Evolutionary conservation across 2,113 vertebrate genomes (phyloP), one percentile per base, ranked within the genome.

Genomic region (Pseudolaguvia tuberculata): DNA sequence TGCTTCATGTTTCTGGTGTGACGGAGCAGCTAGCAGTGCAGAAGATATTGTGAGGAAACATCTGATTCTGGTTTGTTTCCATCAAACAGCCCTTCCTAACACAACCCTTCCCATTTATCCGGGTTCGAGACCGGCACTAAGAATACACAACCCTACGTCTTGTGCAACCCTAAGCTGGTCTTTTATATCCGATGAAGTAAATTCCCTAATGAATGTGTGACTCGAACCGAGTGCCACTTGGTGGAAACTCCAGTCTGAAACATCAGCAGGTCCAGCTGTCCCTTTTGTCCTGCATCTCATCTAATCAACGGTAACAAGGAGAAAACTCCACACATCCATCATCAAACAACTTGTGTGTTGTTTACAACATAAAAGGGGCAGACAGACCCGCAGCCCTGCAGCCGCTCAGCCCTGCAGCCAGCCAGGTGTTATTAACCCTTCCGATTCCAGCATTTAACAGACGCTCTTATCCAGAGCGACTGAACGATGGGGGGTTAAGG

Each of bases 241-340:
- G 29, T 12, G 52, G 45, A 9, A 45, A 55, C 53, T 45, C 23
- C 59, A 15, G 4, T 20, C 20, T 0, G 17, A 15, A 53, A 42
- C 53, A 59, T 42, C 29, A 76, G 23, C 20, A 58, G 9, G 17
- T 25, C 23, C 75, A 50, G 67, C 58, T 71, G 67, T 18, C 57
- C 20, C 47, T 70, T 42, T 70, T 77, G 58, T 75, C 61, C 17
- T 47, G 72, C 3, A 29, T 17, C 18, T 65, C 35, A 75, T 75
- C 61, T 45, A 65, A 77, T 77, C 58, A 55, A 18, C 10, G n/a
- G 48, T 70, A 55, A 77, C 35, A 20, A 76, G 75, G 50, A 47
- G 75, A 63, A 61, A 61, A 52, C 62, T 66, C 65, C 75, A 76
- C 21, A 20, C 55, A 76, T 68, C 53, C 75, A 70, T 61, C 29